Evolutionary conservation across 2,797 vertebrate genomes (phyloP).

Genomic region (Podarcis siculus): DNA sequence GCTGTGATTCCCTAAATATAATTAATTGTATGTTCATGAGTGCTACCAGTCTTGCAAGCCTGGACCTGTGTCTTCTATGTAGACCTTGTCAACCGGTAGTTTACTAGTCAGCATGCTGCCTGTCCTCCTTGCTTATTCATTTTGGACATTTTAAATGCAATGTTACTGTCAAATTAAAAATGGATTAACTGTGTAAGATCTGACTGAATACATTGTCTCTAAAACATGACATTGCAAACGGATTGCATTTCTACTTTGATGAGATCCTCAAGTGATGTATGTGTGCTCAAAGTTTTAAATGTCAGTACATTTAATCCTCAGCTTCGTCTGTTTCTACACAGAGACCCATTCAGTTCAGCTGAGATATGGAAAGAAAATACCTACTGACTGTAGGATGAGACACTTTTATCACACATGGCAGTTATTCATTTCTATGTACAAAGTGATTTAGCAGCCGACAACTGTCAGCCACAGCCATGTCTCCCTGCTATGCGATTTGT

Average conservation of each 20-base stretch:
- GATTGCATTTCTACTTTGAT: neutral
- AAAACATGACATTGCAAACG: neutral
- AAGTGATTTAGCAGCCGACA: neutral
- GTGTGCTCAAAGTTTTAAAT: neutral
- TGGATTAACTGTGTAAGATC: neutral
- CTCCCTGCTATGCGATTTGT: neutral
- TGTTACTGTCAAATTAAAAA: neutral
- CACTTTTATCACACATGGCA: neutral
- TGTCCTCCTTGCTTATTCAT: slow-evolving; percentile 1
- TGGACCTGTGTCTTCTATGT: neutral
- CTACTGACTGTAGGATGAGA: neutral
- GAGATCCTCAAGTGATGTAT: neutral
- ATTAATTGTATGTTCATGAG: neutral
- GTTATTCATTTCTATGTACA: neutral
- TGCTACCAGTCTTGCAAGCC: neutral
- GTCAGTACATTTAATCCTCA: neutral
- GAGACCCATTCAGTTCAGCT: neutral
- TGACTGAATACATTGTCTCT: neutral
- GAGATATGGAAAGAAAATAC: neutral
- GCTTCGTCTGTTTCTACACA: neutral
- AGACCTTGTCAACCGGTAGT: neutral
- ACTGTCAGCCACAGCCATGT: neutral
- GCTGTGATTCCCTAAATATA: neutral
- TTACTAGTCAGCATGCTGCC: neutral
- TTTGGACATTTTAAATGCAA: neutral